These are phyloP conservation scores for Echinops telfairi DNA, from an alignment of 2,113 vertebrate genomes.

Conservation along the genomic window DNA sequence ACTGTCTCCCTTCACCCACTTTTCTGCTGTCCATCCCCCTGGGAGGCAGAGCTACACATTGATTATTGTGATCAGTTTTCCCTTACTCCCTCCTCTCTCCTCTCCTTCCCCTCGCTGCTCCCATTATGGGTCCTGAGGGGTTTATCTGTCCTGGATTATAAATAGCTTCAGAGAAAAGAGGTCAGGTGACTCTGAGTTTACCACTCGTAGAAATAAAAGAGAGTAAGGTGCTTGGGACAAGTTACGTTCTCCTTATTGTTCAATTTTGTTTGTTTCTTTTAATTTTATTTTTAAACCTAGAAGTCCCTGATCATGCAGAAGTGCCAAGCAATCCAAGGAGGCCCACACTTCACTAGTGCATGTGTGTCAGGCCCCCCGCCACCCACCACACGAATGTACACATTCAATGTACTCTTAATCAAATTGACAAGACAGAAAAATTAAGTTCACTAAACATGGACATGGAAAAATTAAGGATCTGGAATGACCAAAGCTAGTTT, in stretches of 20 bases:
- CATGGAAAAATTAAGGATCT: not conserved
- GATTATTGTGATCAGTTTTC: too few species aligned
- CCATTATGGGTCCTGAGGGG: too few species aligned
- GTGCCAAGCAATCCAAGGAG: not conserved
- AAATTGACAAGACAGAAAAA: not conserved
- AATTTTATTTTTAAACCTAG: not conserved
- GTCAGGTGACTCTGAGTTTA: not conserved
- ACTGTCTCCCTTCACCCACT: too few species aligned
- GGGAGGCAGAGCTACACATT: too few species aligned
- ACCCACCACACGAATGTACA: not conserved
- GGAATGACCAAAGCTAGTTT: not conserved
- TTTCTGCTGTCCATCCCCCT: too few species aligned
- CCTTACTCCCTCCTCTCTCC: too few species aligned
- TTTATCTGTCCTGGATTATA: not conserved
- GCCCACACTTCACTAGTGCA: not conserved
- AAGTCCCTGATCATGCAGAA: not conserved
- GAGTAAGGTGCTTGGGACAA: too few species aligned
- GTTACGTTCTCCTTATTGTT: too few species aligned
- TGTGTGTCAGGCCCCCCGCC: not conserved
- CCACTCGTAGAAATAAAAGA: not conserved
- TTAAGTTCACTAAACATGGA: not conserved
- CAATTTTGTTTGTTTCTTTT: too few species aligned
- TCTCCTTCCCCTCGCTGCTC: too few species aligned
- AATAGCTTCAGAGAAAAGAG: not conserved
- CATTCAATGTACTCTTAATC: too few species aligned